Conservation (phyloP, 2,113 vertebrate species). For the Lethenteron camtschaticum region DNA sequence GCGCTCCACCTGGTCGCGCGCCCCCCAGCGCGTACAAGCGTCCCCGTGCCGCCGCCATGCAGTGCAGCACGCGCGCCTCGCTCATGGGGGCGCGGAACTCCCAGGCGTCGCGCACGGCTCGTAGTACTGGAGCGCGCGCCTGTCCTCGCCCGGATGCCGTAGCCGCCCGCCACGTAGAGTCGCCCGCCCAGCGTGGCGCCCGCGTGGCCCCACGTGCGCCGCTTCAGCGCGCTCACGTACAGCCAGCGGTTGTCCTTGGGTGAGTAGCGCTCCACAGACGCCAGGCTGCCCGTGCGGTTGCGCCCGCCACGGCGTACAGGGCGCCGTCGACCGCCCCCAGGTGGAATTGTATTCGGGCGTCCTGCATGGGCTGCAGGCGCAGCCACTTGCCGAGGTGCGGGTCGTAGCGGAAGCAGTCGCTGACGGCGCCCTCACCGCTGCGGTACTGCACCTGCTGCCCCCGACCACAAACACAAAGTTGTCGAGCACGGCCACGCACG, state of each 20-base stretch:
- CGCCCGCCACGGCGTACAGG: slow-evolving; percentile 69
- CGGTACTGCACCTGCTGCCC: slow-evolving; percentile 87
- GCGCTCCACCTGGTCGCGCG: slow-evolving; percentile 84
- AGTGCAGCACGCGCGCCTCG: slow-evolving; percentile 62
- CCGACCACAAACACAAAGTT: slow-evolving; percentile 86
- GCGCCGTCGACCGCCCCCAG: slow-evolving; percentile 41
- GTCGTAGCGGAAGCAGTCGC: slow-evolving; percentile 64
- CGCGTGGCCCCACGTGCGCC: slow-evolving; percentile 81
- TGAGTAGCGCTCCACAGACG: slow-evolving; percentile 71
- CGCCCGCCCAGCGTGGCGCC: slow-evolving; percentile 38
- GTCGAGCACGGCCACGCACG: slow-evolving; percentile 62
- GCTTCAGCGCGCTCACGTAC: slow-evolving; percentile 53
- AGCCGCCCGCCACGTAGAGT: slow-evolving; percentile 71
- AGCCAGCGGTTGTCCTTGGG: slow-evolving; percentile 67
- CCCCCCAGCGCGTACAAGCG: slow-evolving; percentile 66
- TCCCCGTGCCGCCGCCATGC: slow-evolving; percentile 40
- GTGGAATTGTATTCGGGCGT: slow-evolving; percentile 87
- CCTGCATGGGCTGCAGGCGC: slow-evolving; percentile 67
- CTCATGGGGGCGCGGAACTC: slow-evolving; percentile 70
- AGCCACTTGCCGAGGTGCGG: slow-evolving; percentile 71
- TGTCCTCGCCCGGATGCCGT: slow-evolving; percentile 72
- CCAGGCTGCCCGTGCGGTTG: slow-evolving; percentile 68
- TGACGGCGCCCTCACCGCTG: slow-evolving; percentile 72
- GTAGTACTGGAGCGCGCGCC: slow-evolving; percentile 71
- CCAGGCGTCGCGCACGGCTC: slow-evolving; percentile 50